A percentile compares a stretch with the other conserved stretches of the same genome.
Evolutionary conservation across 64 coral and sea anemone species (phyloP).

Genomic region (Actinia tenebrosa): DNA sequence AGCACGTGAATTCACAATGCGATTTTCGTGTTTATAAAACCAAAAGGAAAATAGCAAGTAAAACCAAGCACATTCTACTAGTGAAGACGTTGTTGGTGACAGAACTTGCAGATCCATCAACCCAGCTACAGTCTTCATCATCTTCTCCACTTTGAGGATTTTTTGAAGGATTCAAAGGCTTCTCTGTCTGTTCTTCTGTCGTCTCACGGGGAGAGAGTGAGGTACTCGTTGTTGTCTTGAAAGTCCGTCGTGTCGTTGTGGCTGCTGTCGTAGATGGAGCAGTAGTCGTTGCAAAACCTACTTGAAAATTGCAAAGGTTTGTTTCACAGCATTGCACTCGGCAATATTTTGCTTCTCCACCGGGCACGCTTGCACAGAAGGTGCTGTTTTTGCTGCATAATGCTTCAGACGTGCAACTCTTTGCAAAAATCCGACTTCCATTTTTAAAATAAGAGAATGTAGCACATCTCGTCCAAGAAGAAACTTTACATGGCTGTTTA

Average conservation of each 20-base stretch:
- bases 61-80: not conserved
- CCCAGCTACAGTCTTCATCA: slow-evolving; percentile 12
- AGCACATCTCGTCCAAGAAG: not conserved
- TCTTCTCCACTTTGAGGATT: not conserved
- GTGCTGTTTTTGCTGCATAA: not conserved
- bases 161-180: not conserved
- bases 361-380: not conserved
- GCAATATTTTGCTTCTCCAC: not conserved
- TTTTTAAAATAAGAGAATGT: not conserved
- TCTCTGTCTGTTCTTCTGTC: not conserved
- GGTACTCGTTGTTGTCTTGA: not conserved
- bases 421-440: not conserved
- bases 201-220: not conserved
- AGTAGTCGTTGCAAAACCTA: not conserved
- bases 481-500: not conserved
- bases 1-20: no score
- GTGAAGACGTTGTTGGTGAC: not conserved
- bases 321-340: slow-evolving; percentile 17
- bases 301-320: not conserved
- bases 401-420: not conserved
- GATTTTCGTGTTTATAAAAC: not conserved
- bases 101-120: not conserved
- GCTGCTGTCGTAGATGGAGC: not conserved
- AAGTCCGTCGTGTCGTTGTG: not conserved
- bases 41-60: not conserved